Conservation (phyloP, 37 sponge, comb jelly and placozoan genomes). For the Eunapius fragilis region DNA sequence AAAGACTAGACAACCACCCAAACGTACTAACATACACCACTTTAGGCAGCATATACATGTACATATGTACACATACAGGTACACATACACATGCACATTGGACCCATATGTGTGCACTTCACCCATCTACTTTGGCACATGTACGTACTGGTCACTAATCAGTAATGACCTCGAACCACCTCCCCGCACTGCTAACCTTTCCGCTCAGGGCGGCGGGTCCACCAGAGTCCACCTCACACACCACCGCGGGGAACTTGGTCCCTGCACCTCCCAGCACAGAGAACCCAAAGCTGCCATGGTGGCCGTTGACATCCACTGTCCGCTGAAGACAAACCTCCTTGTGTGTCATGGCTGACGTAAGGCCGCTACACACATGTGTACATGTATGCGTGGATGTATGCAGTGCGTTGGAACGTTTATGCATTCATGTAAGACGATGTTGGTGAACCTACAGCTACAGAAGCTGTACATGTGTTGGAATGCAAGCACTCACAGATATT, state of each 20-base stretch:
- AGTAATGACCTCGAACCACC: no score
- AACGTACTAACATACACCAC: no score
- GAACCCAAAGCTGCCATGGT: slow-evolving; percentile 77
- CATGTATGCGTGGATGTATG: no score
- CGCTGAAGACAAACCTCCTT: slow-evolving; percentile 44
- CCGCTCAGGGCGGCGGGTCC: slow-evolving; percentile 70
- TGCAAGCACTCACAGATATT: no score
- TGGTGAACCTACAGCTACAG: no score
- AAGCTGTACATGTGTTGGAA: no score
- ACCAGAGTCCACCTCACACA: slow-evolving; percentile 79
- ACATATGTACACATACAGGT: neutral
- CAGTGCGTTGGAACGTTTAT: no score
- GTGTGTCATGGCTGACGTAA: neutral
- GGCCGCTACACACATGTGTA: neutral
- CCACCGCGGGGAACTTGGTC: slow-evolving; percentile 79
- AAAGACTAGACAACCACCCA: neutral
- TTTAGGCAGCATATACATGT: neutral
- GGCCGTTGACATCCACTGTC: neutral
- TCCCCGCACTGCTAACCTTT: slow-evolving; percentile 45
- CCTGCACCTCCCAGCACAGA: slow-evolving; percentile 84
- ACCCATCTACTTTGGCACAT: neutral
- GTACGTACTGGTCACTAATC: neutral
- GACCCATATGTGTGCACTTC: neutral
- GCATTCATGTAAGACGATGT: no score
- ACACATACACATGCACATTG: neutral